phyloP scores from a whole-genome alignment of 2,113 vertebrate genomes.

The Camelus bactrianus region DNA sequence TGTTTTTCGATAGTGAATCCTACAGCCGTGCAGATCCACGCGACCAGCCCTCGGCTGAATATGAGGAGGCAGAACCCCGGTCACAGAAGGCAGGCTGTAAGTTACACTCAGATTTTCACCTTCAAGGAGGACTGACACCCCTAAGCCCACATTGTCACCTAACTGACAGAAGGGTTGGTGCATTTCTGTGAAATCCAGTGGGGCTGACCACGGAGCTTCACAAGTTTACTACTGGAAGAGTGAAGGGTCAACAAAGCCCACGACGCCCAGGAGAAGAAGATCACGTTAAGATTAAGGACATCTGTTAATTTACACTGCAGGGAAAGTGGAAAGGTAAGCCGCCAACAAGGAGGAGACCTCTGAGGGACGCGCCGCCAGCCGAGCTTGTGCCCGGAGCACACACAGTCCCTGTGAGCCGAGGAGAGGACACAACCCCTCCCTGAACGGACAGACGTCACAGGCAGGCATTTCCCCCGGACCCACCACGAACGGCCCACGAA shows the following conservation, averaged over 20 bases:
- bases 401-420: background rate
- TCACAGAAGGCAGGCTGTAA: too few relatives aligned
- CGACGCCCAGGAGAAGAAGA: background rate
- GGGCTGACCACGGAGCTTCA: background rate
- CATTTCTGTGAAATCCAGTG: background rate
- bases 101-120: too few relatives aligned
- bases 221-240: background rate
- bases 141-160: background rate
- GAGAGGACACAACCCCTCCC: background rate
- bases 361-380: background rate
- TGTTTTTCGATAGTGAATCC: background rate
- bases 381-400: background rate
- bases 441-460: background rate
- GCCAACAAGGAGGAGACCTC: background rate
- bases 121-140: too few relatives aligned
- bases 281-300: background rate
- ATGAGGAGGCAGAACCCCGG: too few relatives aligned
- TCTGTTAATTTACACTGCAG: background rate
- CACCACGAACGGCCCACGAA: background rate
- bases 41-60: background rate
- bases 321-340: slow-evolving; percentile 6
- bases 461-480: background rate
- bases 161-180: background rate
- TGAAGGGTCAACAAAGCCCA: slow-evolving; percentile 11
- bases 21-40: background rate